phyloP scores from a whole-genome alignment of 2,797 vertebrate genomes.

The Gymnothorax javanicus region DNA sequence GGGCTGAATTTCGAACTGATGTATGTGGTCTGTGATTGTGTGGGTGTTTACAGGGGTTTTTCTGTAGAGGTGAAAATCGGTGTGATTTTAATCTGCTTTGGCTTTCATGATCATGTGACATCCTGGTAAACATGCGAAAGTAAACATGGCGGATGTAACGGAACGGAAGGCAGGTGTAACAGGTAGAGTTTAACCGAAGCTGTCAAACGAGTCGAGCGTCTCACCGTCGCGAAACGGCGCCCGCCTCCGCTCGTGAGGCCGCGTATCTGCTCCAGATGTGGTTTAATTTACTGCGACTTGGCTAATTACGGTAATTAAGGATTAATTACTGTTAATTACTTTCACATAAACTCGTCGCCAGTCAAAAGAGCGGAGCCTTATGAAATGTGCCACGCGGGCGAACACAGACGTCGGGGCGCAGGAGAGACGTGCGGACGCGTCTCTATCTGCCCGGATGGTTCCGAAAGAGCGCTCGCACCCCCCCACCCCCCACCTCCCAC shows the following conservation, averaged over 20 bases:
- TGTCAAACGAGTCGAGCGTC: constrained; percentile 78
- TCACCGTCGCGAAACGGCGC: constrained; percentile 70
- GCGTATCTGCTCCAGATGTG: constrained; percentile 97
- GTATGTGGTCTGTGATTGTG: constrained; percentile 73
- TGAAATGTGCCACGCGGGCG: constrained; percentile 85
- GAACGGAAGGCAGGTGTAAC: constrained; percentile 45
- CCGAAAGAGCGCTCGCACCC: constrained; percentile 41
- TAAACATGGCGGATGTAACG: background rate
- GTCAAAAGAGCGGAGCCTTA: constrained; percentile 86
- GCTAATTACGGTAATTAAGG: constrained; percentile 99
- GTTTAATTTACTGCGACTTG: constrained; percentile 99
- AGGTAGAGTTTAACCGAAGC: constrained; percentile 80
- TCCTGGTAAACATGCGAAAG: constrained; percentile 34
- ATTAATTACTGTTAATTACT: constrained; percentile 99
- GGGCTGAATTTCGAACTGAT: constrained; percentile 59
- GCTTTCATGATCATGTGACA: constrained; percentile 48
- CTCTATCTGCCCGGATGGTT: constrained; percentile 20
- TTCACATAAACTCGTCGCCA: constrained; percentile 98
- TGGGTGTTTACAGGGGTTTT: constrained; percentile 65
- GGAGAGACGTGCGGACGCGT: constrained; percentile 36
- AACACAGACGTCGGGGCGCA: constrained; percentile 73
- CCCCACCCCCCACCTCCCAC: constrained; percentile 29
- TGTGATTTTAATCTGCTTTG: constrained; percentile 49
- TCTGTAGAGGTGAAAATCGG: constrained; percentile 59
- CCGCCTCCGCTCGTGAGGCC: constrained; percentile 70